Conservation (phyloP, 2,888 invertebrate species). For the Azorinus chamasolen region DNA sequence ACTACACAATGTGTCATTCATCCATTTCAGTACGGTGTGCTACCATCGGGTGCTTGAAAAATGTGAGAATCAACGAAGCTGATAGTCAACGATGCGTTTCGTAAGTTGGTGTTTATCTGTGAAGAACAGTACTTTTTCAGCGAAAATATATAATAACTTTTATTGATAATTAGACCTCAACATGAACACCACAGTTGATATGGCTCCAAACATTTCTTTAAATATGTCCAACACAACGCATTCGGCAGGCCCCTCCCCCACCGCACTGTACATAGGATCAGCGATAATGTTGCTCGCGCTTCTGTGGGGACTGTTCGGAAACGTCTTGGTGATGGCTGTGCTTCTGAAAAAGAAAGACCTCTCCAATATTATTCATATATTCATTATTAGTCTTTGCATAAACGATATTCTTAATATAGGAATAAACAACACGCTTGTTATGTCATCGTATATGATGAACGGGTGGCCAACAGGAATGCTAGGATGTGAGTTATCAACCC, state of each 20-base stretch:
- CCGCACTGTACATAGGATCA: conserved; percentile 78
- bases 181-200: too few relatives aligned
- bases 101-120: too few relatives aligned
- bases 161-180: too few relatives aligned
- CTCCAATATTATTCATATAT: conserved; percentile 83
- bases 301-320: conserved; percentile 80
- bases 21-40: too few relatives aligned
- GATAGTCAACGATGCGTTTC: too few relatives aligned
- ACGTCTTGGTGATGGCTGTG: conserved; percentile 79
- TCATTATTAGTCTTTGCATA: conserved; percentile 84
- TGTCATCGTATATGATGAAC: conserved; percentile 81
- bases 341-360: conserved; percentile 74
- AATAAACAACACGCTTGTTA: conserved; percentile 81
- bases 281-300: conserved; percentile 81
- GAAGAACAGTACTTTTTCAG: too few relatives aligned
- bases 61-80: too few relatives aligned
- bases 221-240: conserved; percentile 40
- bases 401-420: conserved; percentile 83
- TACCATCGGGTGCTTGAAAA: too few relatives aligned
- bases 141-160: too few relatives aligned
- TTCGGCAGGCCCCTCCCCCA: conserved; percentile 68
- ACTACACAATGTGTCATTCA: too few relatives aligned
- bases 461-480: conserved; percentile 81
- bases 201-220: conserved; percentile 11
- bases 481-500: conserved; percentile 82